These are phyloP conservation scores for Spilarctia lutea DNA, from an alignment of 2,888 invertebrate species.

Conservation along the genomic window DNA sequence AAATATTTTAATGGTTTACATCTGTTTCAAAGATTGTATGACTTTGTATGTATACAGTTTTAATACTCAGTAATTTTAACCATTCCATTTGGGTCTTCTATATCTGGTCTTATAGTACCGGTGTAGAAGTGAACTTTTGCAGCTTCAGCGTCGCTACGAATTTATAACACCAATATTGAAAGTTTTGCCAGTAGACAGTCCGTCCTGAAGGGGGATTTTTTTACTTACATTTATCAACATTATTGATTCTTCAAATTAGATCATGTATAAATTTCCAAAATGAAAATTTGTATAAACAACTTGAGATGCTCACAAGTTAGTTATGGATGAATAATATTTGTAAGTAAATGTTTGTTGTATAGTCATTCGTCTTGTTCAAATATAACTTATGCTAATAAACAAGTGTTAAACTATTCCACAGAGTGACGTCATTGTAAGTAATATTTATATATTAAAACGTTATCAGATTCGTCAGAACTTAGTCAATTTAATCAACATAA, in stretches of 20 bases:
- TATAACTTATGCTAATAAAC: constrained; percentile 38
- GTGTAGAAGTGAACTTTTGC: constrained; percentile 27
- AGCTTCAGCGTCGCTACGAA: constrained; percentile 61
- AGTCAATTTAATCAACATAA: background rate
- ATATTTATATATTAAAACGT: background rate
- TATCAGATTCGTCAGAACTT: background rate
- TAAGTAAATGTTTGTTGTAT: constrained; percentile 40
- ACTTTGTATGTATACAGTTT: constrained; percentile 72
- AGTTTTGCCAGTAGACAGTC: constrained; percentile 73
- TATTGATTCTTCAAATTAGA: constrained; percentile 3
- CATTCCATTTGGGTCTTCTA: constrained; percentile 67
- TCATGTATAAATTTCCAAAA: constrained; percentile 31
- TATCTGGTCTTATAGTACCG: constrained; percentile 16
- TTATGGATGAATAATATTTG: constrained; percentile 25
- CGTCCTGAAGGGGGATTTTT: constrained; percentile 76
- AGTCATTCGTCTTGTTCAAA: constrained; percentile 40
- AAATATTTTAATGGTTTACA: constrained; percentile 36
- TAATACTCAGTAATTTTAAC: constrained; percentile 79
- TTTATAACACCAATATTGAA: constrained; percentile 75
- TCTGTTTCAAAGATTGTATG: constrained; percentile 30
- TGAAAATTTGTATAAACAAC: constrained; percentile 3
- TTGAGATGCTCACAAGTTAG: constrained; percentile 25
- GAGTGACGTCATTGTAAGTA: background rate
- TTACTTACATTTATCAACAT: constrained; percentile 50
- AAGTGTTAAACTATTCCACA: constrained; percentile 26